Base-by-base conservation (phyloP, 2,797 vertebrate species). In the Scolopax bukidnonensis region DNA sequence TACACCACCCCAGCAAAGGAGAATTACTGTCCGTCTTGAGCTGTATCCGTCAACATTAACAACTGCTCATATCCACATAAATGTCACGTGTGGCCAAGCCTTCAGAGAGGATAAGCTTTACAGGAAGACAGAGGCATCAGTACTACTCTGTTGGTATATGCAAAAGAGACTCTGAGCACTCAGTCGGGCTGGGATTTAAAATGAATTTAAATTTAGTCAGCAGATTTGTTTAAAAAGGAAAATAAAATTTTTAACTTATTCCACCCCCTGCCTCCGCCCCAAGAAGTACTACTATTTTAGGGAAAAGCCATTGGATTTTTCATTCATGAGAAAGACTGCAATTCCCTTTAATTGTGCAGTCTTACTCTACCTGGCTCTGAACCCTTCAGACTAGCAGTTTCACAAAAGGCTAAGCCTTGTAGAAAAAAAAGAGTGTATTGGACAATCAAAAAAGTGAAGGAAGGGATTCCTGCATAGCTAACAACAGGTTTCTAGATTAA, bases 151-250 rank as follows among this genome's bases (percentile, higher is more conserved):
- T 10, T 71, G 65, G 77, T 71, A 85, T 53, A 84, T 84, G 77
- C 63, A 76, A 80, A 80, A 93, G 32, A 88, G 70, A 87, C 57
- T 50, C 32, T n/a, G 86, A 90, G 63, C 1, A 0, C 71, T 86
- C 65, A 74, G 50, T 5, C 88, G 33, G 79, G 70, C 40, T 90
- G 53, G 79, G 90, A 94, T 93, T 96, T 92, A 67, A 89, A 96
- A 91, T 92, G 78, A 78, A 95, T 93, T 93, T 86, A 64, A 94
- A 93, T 95, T 57, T 88, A 94, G 86, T 79, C 90, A 93, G 88
- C 7, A 84, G 74, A 84, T 63, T 77, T 59, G 6, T 45, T 90
- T 78, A 9, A 48, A 86, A 87, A 27, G 82, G 79, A 76, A 70
- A 43, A 19, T 5, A 7, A 40, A 18, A 61, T 7, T 3, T 90